Evolutionary conservation across 2,888 invertebrate species (phyloP), one percentile per base, ranked within the genome.

Genomic region (Drosophila ustulata): DNA sequence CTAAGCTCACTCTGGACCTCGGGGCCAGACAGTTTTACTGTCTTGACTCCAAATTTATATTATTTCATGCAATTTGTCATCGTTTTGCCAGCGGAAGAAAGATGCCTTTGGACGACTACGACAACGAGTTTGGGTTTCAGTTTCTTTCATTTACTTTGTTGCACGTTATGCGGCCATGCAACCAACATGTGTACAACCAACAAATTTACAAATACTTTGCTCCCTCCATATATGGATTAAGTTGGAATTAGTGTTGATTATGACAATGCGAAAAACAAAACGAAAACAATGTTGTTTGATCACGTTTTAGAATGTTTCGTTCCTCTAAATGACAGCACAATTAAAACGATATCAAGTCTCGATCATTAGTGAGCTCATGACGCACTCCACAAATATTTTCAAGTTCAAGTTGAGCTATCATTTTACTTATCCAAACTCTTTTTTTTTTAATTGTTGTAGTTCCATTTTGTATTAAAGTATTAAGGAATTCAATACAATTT

Each of bases 51-150:
- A 89, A 89, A 89, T 89, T 85, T 89, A 88, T 89, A 89, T 88
- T 89, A 89, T 89, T 86, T 86, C 86, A 78, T 85, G 85, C 89
- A 86, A 86, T 86, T 86, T 86, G 85, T 86, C 85, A 86, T 89
- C 85, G 89, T 86, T 83, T 83, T 88, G 83, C 83, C 85, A 87
- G 89, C 66, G 53, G 65, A 74, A 86, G 88, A 82, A 75, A 83
- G 75, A 86, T 86, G 89, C 80, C 89, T 80, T 68, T 66, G 71
- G 70, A 78, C 37, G 37, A 37, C 37, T n/a, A n/a, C 37, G 11
- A 37, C 37, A n/a, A 4, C 37, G 87, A 65, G 75, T 50, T 58
- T 62, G 87, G 62, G 75, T 53, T 65, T 51, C 75, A 68, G 69
- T 66, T 68, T 64, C 53, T 58, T 58, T 82, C 89, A 82, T 88